phyloP scores from a whole-genome alignment of 2,113 vertebrate genomes.

The Noctilio leporinus region DNA sequence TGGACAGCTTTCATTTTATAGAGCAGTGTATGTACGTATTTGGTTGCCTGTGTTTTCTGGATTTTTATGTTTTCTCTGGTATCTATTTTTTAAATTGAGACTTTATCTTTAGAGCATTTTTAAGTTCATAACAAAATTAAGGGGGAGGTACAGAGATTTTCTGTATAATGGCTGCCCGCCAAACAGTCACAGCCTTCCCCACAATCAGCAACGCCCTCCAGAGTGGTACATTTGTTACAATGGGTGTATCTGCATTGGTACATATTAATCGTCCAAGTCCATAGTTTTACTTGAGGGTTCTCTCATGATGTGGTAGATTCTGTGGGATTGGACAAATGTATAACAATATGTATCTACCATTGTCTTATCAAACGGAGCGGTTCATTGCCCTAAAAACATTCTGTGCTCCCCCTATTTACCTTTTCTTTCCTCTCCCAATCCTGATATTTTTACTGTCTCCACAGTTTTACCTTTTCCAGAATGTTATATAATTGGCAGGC shows the following conservation, averaged over 20 bases:
- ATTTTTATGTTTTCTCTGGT: not conserved
- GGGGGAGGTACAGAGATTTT: not conserved
- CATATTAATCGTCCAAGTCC: not conserved
- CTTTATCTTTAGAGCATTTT: not conserved
- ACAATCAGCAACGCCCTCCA: not conserved
- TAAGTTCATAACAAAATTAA: not conserved
- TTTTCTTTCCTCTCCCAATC: not conserved
- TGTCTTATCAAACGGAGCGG: not conserved
- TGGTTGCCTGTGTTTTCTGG: not conserved
- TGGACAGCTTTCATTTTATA: not conserved
- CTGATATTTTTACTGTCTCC: not conserved
- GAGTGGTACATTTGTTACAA: not conserved
- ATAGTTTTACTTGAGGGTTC: not conserved
- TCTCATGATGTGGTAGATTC: not conserved
- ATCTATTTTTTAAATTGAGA: not conserved
- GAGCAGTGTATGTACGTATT: rapidly evolving
- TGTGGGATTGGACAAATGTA: not conserved
- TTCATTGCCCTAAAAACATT: not conserved
- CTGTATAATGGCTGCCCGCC: not conserved
- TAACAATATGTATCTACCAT: not conserved
- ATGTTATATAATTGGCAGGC: not conserved
- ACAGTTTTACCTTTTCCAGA: too few relatives aligned
- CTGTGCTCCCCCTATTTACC: not conserved
- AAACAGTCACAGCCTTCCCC: not conserved
- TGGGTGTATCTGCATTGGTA: not conserved